phyloP scores from a whole-genome alignment of 1,140 invertebrate species.

The Eulimnadia texana region DNA sequence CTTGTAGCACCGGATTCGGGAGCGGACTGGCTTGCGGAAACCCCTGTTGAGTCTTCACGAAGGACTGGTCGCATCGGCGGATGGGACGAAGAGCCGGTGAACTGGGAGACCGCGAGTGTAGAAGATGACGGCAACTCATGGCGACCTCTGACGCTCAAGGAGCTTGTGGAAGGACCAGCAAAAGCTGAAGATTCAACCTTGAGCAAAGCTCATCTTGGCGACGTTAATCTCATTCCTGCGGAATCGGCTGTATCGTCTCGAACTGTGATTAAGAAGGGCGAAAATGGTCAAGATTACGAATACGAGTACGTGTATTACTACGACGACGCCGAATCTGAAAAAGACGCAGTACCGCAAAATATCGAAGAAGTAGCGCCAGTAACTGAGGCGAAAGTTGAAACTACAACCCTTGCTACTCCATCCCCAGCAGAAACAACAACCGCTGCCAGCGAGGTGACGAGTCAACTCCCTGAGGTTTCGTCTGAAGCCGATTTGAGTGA shows the following conservation, averaged over 20 bases:
- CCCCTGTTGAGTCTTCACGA: neutral
- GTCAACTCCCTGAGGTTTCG: neutral
- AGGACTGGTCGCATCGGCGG: neutral
- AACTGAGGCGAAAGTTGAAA: constrained; percentile 27
- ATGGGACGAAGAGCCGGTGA: neutral
- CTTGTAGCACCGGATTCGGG: neutral
- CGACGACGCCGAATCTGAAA: constrained; percentile 42
- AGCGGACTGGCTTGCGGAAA: neutral
- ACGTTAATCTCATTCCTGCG: constrained; percentile 20
- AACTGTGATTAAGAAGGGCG: constrained; percentile 69
- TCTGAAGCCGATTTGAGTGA: neutral
- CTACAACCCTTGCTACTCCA: neutral
- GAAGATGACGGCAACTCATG: neutral
- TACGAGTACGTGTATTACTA: constrained; percentile 86
- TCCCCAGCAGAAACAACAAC: neutral
- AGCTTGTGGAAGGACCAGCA: neutral
- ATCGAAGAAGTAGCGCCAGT: neutral
- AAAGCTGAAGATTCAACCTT: neutral
- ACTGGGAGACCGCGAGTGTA: neutral
- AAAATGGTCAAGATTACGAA: constrained; percentile 79
- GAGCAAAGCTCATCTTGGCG: neutral
- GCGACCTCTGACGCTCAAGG: neutral
- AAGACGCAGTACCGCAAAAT: constrained; percentile 32
- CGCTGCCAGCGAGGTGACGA: neutral
- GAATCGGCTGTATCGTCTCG: constrained; percentile 34